These are phyloP conservation scores for Scotopteryx bipunctaria DNA, from an alignment of 2,888 invertebrate genomes.

Conservation along the genomic window DNA sequence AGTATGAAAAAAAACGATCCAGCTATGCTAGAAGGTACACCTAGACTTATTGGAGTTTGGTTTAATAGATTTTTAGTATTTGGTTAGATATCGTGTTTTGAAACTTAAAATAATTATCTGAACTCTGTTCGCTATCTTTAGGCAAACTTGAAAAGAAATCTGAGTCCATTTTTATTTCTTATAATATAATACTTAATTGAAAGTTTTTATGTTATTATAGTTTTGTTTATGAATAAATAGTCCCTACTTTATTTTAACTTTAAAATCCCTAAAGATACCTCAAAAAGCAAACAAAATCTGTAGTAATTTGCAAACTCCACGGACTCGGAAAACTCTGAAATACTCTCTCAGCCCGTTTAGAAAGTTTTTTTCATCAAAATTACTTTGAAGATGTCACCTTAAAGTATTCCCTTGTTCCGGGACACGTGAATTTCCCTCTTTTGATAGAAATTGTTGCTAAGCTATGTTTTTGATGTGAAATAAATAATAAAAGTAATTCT, in stretches of 20 bases:
- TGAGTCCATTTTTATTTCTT: too few relatives aligned
- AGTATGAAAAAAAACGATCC: too few relatives aligned
- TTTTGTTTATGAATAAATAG: too few relatives aligned
- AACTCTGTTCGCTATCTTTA: too few relatives aligned
- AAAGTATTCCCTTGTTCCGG: slow-evolving; percentile 25
- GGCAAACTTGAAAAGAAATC: too few relatives aligned
- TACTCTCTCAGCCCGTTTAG: slow-evolving; percentile 19
- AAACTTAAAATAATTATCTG: too few relatives aligned
- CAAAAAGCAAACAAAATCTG: slow-evolving; percentile 15
- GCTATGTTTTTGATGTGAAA: slow-evolving; percentile 30
- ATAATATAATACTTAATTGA: too few relatives aligned
- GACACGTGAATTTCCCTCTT: slow-evolving; percentile 25
- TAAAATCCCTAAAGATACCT: not conserved
- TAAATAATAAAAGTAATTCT: slow-evolving; percentile 8
- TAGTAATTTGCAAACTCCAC: slow-evolving; percentile 20
- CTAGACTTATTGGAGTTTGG: too few relatives aligned
- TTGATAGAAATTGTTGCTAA: slow-evolving; percentile 28
- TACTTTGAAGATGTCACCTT: slow-evolving; percentile 36
- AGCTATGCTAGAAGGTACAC: too few relatives aligned
- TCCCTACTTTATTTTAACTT: not conserved
- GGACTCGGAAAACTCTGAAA: slow-evolving; percentile 13
- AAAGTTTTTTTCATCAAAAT: slow-evolving; percentile 41
- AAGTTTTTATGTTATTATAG: too few relatives aligned
- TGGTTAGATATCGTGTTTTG: too few relatives aligned
- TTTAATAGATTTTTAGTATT: too few relatives aligned